Conservation (phyloP, 2,888 invertebrate genomes). For the Sinelater perroti region DNA sequence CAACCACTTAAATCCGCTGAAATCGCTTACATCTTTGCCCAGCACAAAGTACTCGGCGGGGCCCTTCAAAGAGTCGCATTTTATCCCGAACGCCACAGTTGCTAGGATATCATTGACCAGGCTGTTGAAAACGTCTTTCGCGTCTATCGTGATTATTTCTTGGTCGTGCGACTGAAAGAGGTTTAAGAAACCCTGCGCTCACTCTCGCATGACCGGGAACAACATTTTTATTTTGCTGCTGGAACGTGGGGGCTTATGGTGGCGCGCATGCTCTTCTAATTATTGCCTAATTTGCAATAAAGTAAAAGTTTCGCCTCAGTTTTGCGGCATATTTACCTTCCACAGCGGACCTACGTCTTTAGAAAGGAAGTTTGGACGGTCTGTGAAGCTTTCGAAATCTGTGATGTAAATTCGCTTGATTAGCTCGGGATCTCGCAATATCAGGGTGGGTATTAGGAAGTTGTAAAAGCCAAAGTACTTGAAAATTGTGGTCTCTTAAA, state of each 20-base stretch:
- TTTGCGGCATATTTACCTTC: too few relatives aligned
- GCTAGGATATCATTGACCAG: constrained; percentile 66
- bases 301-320: not conserved
- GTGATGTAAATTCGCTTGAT: constrained; percentile 67
- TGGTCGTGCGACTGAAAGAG: constrained; percentile 46
- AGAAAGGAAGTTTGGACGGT: constrained; percentile 35
- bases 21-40: constrained; percentile 62
- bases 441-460: constrained; percentile 58
- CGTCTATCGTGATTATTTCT: constrained; percentile 49
- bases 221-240: constrained; percentile 56
- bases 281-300: constrained; percentile 33
- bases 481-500: too few relatives aligned
- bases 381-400: constrained; percentile 51
- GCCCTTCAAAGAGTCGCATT: constrained; percentile 65
- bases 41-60: constrained; percentile 63
- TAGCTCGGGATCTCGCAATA: constrained; percentile 66
- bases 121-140: constrained; percentile 61
- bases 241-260: constrained; percentile 58
- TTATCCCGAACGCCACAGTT: constrained; percentile 63
- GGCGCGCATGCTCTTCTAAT: constrained; percentile 57
- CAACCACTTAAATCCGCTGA: constrained; percentile 48
- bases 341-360: constrained; percentile 62
- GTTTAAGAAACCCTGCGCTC: constrained; percentile 42
- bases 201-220: constrained; percentile 49
- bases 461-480: constrained; percentile 47